These are phyloP conservation scores for Gymnarchus niloticus DNA, from an alignment of 2,113 vertebrate genomes.

Conservation along the genomic window DNA sequence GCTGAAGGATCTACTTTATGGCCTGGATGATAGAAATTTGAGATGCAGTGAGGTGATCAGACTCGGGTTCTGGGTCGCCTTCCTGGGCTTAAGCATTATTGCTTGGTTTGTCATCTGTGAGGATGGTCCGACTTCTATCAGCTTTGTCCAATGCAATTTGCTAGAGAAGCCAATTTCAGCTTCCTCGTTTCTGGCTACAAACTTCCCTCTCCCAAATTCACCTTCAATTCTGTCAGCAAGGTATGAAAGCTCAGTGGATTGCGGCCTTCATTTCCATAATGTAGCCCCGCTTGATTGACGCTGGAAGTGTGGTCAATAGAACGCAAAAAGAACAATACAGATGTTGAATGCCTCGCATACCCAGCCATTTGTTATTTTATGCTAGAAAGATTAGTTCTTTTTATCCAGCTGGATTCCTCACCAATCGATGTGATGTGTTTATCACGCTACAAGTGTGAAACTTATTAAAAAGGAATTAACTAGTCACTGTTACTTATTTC, in stretches of 20 bases:
- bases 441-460: not conserved
- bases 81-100: not conserved
- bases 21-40: not conserved
- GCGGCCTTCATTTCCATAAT: not conserved
- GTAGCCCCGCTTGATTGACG: not conserved
- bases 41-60: not conserved
- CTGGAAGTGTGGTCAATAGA: not conserved
- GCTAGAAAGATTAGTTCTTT: not conserved
- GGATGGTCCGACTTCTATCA: not conserved
- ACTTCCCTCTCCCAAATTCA: not conserved
- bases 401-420: not conserved
- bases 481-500: not conserved
- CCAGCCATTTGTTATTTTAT: not conserved
- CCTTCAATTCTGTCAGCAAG: not conserved
- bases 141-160: not conserved
- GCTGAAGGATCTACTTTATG: not conserved
- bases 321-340: not conserved
- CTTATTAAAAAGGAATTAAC: not conserved
- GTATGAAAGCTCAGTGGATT: not conserved
- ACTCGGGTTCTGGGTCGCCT: not conserved
- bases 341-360: not conserved
- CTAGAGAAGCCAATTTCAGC: not conserved
- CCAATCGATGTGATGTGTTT: not conserved
- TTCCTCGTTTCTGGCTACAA: not conserved
- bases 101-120: conserved; percentile 14